A percentile compares a stretch with the other conserved stretches of the same genome.
Conservation (phyloP, 37 sponge, comb jelly and placozoan genomes). For the Amphimedon queenslandica region DNA sequence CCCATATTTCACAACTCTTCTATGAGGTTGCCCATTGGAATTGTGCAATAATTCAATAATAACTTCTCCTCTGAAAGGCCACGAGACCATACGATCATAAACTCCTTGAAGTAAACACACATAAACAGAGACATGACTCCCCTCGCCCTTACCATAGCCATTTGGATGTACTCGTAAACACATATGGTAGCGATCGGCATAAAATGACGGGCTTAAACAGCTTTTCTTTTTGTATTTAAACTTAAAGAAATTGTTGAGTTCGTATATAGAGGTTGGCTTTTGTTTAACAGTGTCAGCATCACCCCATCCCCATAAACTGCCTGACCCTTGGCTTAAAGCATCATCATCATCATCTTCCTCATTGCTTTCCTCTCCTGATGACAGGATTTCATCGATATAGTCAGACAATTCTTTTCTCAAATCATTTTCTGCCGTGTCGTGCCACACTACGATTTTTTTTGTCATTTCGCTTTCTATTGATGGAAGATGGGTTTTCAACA, state of each 20-base stretch:
- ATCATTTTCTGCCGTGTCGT: no score
- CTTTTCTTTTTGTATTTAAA: conserved; percentile 30
- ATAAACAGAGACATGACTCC: background rate
- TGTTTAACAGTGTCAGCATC: no score
- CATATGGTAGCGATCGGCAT: background rate
- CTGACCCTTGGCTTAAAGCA: background rate
- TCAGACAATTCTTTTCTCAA: no score
- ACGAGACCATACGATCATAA: conserved; percentile 36
- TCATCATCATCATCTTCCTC: no score
- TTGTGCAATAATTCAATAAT: background rate
- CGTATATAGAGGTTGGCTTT: background rate
- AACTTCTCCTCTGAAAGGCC: conserved; percentile 31
- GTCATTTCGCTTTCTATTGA: no score
- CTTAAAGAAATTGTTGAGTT: no score
- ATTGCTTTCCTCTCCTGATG: no score
- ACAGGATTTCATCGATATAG: no score
- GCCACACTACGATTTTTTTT: no score
- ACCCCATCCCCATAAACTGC: no score
- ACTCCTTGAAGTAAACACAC: conserved; percentile 7
- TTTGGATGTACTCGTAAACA: background rate
- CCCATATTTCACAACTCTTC: background rate
- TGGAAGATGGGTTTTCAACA: no score
- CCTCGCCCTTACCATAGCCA: background rate
- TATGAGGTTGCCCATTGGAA: no score
- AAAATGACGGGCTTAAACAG: conserved; percentile 58